phyloP scores from a whole-genome alignment of 2,113 vertebrate genomes.

The Burhinus bistriatus region DNA sequence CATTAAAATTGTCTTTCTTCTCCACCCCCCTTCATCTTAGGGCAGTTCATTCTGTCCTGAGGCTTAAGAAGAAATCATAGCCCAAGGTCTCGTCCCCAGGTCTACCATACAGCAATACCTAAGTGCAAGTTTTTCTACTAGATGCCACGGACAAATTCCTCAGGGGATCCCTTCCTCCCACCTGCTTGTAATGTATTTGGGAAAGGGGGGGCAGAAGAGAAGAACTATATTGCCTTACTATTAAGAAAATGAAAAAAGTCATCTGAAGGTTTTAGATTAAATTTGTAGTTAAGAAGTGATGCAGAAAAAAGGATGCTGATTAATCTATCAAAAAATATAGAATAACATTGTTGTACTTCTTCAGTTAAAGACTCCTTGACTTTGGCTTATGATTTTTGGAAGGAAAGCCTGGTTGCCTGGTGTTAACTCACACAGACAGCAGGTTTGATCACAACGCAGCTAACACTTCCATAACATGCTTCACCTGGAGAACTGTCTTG shows the following conservation, averaged over 20 bases:
- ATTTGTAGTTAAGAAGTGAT: background rate
- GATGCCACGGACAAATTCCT: background rate
- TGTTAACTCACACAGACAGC: background rate
- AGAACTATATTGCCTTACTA: background rate
- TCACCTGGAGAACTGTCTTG: background rate
- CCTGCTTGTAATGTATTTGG: background rate
- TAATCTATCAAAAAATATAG: background rate
- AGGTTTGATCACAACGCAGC: background rate
- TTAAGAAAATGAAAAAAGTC: background rate
- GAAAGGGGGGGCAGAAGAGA: background rate
- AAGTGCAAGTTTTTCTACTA: background rate
- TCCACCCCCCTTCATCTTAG: background rate
- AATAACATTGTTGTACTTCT: background rate
- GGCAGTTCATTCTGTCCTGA: background rate
- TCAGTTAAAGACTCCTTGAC: background rate
- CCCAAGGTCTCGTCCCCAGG: background rate
- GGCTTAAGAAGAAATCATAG: background rate
- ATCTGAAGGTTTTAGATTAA: background rate
- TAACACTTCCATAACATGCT: background rate
- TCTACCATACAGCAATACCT: background rate
- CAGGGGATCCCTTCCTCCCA: background rate
- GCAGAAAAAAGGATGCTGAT: background rate
- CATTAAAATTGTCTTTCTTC: background rate
- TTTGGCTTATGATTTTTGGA: background rate
- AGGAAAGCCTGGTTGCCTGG: background rate